Base-by-base conservation (phyloP, 2,113 vertebrate species). In the Rallus limicola region DNA sequence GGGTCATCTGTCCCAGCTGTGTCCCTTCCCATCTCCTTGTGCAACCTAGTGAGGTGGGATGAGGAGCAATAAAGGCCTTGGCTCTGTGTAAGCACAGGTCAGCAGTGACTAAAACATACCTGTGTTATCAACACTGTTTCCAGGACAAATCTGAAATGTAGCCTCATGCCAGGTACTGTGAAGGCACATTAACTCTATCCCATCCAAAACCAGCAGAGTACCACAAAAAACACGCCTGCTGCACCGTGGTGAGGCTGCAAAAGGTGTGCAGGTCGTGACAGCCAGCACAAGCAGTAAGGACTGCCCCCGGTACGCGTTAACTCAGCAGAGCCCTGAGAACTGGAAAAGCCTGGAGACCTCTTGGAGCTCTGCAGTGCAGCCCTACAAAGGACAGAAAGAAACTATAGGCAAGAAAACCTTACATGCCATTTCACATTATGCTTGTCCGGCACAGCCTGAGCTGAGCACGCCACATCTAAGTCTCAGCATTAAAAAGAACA, bases 191-290 rank as follows among this genome's bases (percentile, higher is more conserved):
- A 53, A 53, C 52, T 53, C 25, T 28, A 53, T 53, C 25, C 25
- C 52, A 53, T 14, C 52, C 52, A 53, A 53, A 53, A 28, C 52
- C 25, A 53, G 52, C 26, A 28, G 13, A 88, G 17, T 29, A n/a
- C 15, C 31, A 53, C n/a, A 65, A 74, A 16, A 6, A 15, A 25
- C 8, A 20, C 11, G 26, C 10, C 11, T 0, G 0, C 8, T 52
- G 52, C 58, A 15, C 31, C 13, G 9, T 4, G 5, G 36, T 42
- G 38, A n/a, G 78, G 31, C 26, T 38, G 50, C 63, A 36, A 60
- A 48, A 20, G 17, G 13, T 13, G 31, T 8, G 26, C n/a, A 5
- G 11, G 0, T 5, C 11, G 28, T 8, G 40, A 44, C 5, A 71
- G 72, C 28, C 1, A 3, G 23, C 20, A 44, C 14, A 36, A 71